Percentiles rank a stretch among this genome's conserved stretches.
phyloP scores from a whole-genome alignment of 2,888 invertebrate genomes.

The Alloplasta piceator region DNA sequence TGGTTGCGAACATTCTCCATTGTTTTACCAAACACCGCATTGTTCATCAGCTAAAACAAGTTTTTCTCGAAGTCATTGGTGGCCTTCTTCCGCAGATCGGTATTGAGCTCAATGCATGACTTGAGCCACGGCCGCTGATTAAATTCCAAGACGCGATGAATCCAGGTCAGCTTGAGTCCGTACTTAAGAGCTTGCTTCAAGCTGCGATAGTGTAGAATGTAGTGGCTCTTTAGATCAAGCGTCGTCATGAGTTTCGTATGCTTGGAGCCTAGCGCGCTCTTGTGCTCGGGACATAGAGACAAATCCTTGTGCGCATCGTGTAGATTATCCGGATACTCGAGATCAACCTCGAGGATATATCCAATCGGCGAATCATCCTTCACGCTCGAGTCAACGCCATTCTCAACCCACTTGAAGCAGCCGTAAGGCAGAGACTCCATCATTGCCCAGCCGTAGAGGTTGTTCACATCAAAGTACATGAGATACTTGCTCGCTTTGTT shows the following conservation, averaged over 20 bases:
- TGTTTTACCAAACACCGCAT: conserved; percentile 39
- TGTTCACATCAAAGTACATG: too few species aligned
- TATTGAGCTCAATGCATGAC: conserved; percentile 36
- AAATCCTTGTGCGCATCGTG: conserved; percentile 76
- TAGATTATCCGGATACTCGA: conserved; percentile 52
- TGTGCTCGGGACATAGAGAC: conserved; percentile 65
- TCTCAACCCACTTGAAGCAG: too few species aligned
- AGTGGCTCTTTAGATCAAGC: conserved; percentile 27
- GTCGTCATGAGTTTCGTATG: conserved; percentile 70
- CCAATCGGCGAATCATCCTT: not conserved
- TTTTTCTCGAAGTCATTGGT: conserved; percentile 6
- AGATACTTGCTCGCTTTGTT: too few species aligned
- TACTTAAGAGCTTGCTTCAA: too few species aligned
- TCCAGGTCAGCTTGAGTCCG: too few species aligned
- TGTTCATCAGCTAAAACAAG: conserved; percentile 23
- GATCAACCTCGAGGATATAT: not conserved
- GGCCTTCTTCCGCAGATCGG: not conserved
- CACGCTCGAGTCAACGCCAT: conserved; percentile 23
- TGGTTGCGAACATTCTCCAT: conserved; percentile 70
- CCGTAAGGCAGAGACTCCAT: too few species aligned
- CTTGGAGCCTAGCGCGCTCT: conserved; percentile 24
- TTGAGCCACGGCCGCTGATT: conserved; percentile 24
- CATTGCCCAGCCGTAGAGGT: too few species aligned
- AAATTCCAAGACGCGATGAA: conserved; percentile 26
- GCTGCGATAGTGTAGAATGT: conserved; percentile 26